Evolutionary conservation across 2,113 vertebrate genomes (phyloP).

Genomic region (Cardinalis cardinalis): DNA sequence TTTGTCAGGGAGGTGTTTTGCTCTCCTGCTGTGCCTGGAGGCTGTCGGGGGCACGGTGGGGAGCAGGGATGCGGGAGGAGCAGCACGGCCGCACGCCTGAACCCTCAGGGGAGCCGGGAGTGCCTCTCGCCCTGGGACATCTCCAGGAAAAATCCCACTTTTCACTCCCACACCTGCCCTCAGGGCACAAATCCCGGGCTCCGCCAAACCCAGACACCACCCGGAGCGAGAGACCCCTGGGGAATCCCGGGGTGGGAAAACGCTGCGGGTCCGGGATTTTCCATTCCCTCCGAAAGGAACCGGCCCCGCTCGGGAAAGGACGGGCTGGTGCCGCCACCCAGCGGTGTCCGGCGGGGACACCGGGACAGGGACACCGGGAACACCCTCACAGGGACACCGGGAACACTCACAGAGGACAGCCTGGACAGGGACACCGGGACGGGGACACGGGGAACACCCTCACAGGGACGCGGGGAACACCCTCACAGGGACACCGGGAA

Average conservation of each 20-base stretch:
- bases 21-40: background rate
- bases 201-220: too few species aligned
- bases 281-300: rapidly evolving
- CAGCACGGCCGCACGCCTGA: background rate
- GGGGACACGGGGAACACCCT: too few species aligned
- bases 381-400: background rate
- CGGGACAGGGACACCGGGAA: background rate
- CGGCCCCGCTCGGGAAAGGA: background rate
- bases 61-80: background rate
- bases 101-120: background rate
- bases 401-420: background rate
- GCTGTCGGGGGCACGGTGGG: rapidly evolving
- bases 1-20: background rate
- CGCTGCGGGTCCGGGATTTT: background rate
- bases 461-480: background rate
- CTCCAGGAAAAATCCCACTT: rapidly evolving
- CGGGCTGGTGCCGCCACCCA: background rate
- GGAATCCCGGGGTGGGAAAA: background rate
- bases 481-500: background rate
- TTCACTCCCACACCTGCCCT: rapidly evolving
- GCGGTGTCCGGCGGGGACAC: background rate
- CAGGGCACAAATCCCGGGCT: rapidly evolving
- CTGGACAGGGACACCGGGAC: too few species aligned
- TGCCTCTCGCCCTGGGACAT: rapidly evolving
- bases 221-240: too few species aligned